A percentile compares a stretch with the other conserved stretches of the same genome.
Conservation (phyloP, 2,797 vertebrate genomes). For the Sandelia bainsii region DNA sequence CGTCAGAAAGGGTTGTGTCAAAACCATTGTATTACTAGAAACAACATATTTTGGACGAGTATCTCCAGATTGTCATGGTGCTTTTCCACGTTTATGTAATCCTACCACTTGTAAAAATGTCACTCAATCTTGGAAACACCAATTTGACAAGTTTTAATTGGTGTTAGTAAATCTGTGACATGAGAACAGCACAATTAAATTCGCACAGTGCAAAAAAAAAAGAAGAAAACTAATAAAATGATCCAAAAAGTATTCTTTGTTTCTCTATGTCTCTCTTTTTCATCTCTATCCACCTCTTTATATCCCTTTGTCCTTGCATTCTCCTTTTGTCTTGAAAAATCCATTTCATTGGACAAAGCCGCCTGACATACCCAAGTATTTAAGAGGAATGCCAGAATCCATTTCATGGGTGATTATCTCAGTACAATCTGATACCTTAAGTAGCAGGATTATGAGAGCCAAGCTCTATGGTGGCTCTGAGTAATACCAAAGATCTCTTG, state of each 20-base stretch:
- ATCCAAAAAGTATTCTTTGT: conserved; percentile 15
- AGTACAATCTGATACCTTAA: conserved; percentile 81
- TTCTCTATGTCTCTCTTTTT: neutral
- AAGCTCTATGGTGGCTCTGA: conserved; percentile 42
- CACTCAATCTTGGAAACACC: conserved; percentile 47
- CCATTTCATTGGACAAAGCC: conserved; percentile 60
- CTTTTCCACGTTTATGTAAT: conserved; percentile 29
- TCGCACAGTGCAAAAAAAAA: conserved; percentile 33
- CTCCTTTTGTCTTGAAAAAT: conserved; percentile 58
- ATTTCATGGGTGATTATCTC: conserved; percentile 79
- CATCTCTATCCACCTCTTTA: conserved; percentile 44
- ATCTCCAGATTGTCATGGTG: conserved; percentile 26
- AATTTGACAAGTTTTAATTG: conserved; percentile 76
- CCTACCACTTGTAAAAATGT: conserved; percentile 34
- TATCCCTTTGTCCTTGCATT: conserved; percentile 57
- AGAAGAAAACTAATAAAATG: neutral
- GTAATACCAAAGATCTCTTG: conserved; percentile 69
- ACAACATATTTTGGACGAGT: conserved; percentile 57
- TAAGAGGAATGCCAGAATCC: conserved; percentile 75
- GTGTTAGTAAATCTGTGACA: conserved; percentile 71
- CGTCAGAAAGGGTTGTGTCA: conserved; percentile 47
- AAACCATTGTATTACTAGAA: conserved; percentile 53
- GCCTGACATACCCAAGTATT: conserved; percentile 61
- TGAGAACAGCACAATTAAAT: conserved; percentile 60
- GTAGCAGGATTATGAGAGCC: conserved; percentile 71